Percentiles rank a stretch among this genome's conserved stretches.
These are phyloP conservation scores for Calyptomena viridis DNA, from an alignment of 2,113 vertebrate species.

Conservation along the genomic window DNA sequence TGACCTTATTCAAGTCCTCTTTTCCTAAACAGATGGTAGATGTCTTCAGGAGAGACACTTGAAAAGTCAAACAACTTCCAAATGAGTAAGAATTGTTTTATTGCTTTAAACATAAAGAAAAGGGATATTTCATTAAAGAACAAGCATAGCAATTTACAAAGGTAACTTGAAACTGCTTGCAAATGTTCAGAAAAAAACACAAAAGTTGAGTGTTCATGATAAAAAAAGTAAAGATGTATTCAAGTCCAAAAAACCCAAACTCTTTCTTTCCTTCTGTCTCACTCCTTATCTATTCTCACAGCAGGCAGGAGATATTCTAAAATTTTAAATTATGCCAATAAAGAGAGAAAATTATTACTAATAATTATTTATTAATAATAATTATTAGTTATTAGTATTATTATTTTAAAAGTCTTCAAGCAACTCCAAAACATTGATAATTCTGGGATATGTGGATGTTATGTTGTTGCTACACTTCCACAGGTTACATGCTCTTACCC, in stretches of 20 bases:
- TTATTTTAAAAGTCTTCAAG: background rate
- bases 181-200: background rate
- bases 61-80: background rate
- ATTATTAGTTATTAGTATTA: too few relatives aligned
- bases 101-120: background rate
- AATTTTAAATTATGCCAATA: background rate
- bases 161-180: background rate
- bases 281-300: background rate
- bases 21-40: background rate
- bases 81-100: background rate
- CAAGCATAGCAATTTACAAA: background rate
- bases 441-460: background rate
- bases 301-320: background rate
- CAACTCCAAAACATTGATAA: background rate
- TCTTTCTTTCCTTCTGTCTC: background rate
- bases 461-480: background rate
- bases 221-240: background rate
- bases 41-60: background rate
- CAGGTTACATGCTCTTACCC: background rate
- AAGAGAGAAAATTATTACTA: background rate
- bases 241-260: rapidly evolving
- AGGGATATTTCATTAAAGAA: background rate
- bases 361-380: background rate
- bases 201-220: background rate
- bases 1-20: background rate